Conservation (phyloP, 2,113 vertebrate species). For the Gavialis gangeticus region DNA sequence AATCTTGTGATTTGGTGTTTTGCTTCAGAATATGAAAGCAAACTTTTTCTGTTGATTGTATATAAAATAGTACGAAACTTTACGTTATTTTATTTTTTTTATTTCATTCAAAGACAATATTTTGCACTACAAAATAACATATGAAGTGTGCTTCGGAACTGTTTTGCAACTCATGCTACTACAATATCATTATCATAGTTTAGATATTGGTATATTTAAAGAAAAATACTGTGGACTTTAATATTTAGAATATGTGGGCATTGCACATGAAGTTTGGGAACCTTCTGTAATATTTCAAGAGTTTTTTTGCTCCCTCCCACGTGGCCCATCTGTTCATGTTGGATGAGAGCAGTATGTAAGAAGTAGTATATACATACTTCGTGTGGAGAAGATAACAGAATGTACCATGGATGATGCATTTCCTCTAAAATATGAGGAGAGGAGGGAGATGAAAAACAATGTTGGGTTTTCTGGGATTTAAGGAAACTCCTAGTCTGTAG, state of each 20-base stretch:
- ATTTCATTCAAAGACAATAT: background rate
- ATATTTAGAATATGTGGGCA: slow-evolving; percentile 55
- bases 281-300: slow-evolving; percentile 41
- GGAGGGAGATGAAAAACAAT: rapidly evolving
- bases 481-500: rapidly evolving
- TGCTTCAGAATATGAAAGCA: background rate
- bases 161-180: rapidly evolving
- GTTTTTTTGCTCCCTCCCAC: slow-evolving; percentile 52
- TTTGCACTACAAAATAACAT: background rate
- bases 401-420: background rate
- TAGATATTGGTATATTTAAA: background rate
- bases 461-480: background rate
- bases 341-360: slow-evolving; percentile 18
- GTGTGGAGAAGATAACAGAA: background rate
- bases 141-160: background rate
- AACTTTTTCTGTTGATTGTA: background rate
- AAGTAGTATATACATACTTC: background rate
- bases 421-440: background rate
- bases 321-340: slow-evolving; percentile 25
- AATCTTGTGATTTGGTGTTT: background rate
- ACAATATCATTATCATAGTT: background rate
- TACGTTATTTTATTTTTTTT: background rate
- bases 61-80: background rate
- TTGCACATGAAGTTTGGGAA: slow-evolving; percentile 39
- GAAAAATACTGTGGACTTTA: slow-evolving; percentile 5